These are phyloP conservation scores for Spinibarbus caldwelli DNA, from an alignment of 2,797 vertebrate genomes.

Conservation along the genomic window DNA sequence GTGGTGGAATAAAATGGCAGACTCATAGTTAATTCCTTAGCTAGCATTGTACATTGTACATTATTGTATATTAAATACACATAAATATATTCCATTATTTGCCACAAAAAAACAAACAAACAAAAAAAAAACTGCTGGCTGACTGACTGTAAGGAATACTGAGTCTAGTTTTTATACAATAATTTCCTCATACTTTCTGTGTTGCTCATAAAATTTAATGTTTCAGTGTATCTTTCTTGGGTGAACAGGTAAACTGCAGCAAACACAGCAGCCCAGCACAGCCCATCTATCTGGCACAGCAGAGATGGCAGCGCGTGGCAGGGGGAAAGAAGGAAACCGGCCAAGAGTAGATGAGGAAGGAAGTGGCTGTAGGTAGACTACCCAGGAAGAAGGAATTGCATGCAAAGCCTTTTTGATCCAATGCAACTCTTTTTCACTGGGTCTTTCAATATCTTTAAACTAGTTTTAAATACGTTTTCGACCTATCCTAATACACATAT, in stretches of 20 bases:
- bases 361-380: neutral
- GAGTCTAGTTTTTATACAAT: neutral
- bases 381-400: too few relatives aligned
- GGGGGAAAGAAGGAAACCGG: conserved; percentile 17
- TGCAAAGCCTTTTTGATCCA: conserved; percentile 20
- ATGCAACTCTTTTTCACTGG: neutral
- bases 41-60: too few relatives aligned
- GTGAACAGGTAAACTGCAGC: conserved; percentile 28
- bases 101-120: too few relatives aligned
- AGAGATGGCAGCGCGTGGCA: conserved; percentile 6
- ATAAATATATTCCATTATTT: neutral
- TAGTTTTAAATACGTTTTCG: neutral
- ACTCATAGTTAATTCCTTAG: neutral
- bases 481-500: neutral
- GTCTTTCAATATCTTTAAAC: neutral
- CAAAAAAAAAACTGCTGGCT: neutral
- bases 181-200: neutral
- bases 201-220: neutral
- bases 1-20: neutral
- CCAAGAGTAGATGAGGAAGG: neutral
- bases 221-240: neutral
- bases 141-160: neutral
- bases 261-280: conserved; percentile 40
- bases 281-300: conserved; percentile 38
- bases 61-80: too few relatives aligned